Evolutionary conservation across 2,888 invertebrate genomes (phyloP).

Genomic region (Euplagia quadripunctaria): DNA sequence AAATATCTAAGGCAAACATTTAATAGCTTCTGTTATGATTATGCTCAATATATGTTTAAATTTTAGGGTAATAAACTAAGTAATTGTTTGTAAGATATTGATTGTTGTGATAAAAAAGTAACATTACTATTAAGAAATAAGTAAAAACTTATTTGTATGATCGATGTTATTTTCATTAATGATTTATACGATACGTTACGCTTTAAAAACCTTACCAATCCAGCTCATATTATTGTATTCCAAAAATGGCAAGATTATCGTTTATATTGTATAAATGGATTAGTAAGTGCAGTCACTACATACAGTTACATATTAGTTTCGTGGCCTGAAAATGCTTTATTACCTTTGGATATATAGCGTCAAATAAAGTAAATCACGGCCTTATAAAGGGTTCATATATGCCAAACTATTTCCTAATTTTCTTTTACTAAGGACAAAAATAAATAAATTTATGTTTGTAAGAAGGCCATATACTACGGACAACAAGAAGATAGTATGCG

Average conservation of each 20-base stretch:
- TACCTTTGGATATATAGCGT: slow-evolving; percentile 18
- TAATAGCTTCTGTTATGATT: not conserved
- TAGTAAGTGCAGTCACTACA: not conserved
- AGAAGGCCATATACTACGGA: slow-evolving; percentile 46
- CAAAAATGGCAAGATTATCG: not conserved
- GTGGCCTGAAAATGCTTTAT: slow-evolving; percentile 12
- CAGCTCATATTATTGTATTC: not conserved
- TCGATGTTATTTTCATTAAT: not conserved
- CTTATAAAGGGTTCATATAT: slow-evolving; percentile 31
- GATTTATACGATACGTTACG: no score
- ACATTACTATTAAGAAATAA: not conserved
- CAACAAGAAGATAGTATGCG: slow-evolving; percentile 69
- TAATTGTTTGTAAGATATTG: not conserved
- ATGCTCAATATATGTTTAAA: not conserved
- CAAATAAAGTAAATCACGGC: slow-evolving; percentile 38
- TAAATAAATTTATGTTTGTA: slow-evolving; percentile 49
- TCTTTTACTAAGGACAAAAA: slow-evolving; percentile 48
- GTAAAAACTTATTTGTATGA: not conserved
- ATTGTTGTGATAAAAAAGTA: not conserved
- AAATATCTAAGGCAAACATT: no score
- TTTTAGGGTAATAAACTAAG: not conserved
- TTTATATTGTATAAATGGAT: not conserved
- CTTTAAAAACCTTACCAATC: not conserved
- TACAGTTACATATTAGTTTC: not conserved
- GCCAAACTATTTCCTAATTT: slow-evolving; percentile 49